These are phyloP conservation scores for Oryzias javanicus DNA, from an alignment of 2,113 vertebrate species.

Conservation along the genomic window DNA sequence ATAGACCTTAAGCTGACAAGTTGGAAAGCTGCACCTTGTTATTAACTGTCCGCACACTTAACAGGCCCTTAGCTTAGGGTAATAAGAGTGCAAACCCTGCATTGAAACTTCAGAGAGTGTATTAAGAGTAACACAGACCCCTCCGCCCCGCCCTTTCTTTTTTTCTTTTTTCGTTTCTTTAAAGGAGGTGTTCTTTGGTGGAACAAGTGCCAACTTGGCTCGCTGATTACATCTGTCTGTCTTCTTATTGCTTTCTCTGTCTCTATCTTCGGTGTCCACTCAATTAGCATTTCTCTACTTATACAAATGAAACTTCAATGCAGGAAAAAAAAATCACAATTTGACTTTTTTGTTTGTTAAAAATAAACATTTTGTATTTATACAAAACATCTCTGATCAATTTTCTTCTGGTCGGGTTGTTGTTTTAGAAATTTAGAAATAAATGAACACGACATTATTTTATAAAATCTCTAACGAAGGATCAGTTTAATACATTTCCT, in stretches of 20 bases:
- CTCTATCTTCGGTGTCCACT: conserved; percentile 45
- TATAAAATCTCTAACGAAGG: too few relatives aligned
- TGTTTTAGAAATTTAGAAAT: too few relatives aligned
- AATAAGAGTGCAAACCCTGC: conserved; percentile 73
- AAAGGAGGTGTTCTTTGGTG: conserved; percentile 65
- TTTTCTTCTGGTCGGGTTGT: too few relatives aligned
- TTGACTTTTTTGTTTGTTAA: neutral
- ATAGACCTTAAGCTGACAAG: conserved; percentile 73
- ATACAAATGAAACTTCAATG: conserved; percentile 27
- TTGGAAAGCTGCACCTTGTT: conserved; percentile 72
- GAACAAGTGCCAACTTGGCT: conserved; percentile 75
- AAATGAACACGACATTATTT: too few relatives aligned
- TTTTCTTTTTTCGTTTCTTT: conserved; percentile 49
- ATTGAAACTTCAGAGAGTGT: conserved; percentile 73
- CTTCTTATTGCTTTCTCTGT: conserved; percentile 54
- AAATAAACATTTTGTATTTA: too few relatives aligned
- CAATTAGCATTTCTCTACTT: conserved; percentile 51
- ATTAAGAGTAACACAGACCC: conserved; percentile 61
- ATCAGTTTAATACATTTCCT: conserved; percentile 39
- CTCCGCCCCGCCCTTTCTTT: neutral
- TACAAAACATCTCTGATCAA: too few relatives aligned
- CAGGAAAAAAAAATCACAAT: neutral
- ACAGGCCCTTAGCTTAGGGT: conserved; percentile 72
- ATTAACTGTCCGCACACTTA: conserved; percentile 75
- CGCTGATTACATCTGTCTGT: conserved; percentile 67